Evolutionary conservation across 2,888 invertebrate species (phyloP), one percentile per base, ranked within the genome.

Genomic region (Eristalis intricaria): DNA sequence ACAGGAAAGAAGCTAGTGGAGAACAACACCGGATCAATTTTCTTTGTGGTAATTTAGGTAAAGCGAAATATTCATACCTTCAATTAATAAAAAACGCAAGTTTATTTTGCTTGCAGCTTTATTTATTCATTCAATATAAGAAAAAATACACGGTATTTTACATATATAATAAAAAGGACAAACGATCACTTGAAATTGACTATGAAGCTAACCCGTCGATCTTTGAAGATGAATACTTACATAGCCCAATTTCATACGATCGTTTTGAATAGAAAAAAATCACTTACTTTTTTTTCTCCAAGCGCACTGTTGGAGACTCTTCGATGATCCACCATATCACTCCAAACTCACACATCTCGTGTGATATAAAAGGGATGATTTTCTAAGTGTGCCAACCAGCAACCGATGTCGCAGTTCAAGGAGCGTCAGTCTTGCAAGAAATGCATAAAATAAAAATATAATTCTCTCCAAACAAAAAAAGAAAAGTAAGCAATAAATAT

Each of bases 371-470:
- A 13, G 23, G 35, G n/a, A 23, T 64, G 23, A 4, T 23, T 40
- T 29, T 69, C 23, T 65, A 77, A 40, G 50, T 19, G 40, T 65
- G 40, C 74, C 60, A 70, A 38, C 79, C 50, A 50, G 74, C 68
- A 56, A 63, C 61, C 56, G 29, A 70, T 70, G 66, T 84, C 69
- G 66, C 66, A 56, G 23, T 64, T 80, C 73, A 68, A 40, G 26
- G 66, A 76, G 35, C 76, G 68, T 80, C 81, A 71, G 76, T 73
- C 85, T 85, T 85, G 85, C 68, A 85, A 85, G 68, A 85, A 81
- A 85, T 77, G 71, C 81, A 85, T 63, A 77, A 85, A 81, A 81
- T 58, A 77, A 73, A 81, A 81, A 84, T 40, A 84, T 40, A 73
- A 61, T 56, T 85, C 76, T 85, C 43, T 64, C 60, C 43, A 58